Evolutionary conservation across 2,888 invertebrate genomes (phyloP).

Genomic region (Romanomermis culicivorax): DNA sequence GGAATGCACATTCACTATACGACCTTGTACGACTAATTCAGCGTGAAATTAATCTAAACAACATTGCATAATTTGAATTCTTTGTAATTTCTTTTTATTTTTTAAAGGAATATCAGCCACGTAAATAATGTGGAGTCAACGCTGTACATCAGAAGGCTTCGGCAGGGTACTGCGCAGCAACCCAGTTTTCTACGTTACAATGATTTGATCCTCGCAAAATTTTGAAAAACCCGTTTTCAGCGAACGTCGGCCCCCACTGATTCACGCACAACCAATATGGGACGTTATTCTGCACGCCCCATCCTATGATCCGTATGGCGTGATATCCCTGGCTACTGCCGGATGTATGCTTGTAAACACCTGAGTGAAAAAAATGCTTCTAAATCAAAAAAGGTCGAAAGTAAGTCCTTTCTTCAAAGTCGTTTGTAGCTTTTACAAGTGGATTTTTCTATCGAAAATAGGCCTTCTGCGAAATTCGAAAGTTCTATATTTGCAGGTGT

Average conservation of each 20-base stretch:
- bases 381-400: no score
- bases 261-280: neutral
- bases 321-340: neutral
- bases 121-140: no score
- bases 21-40: no score
- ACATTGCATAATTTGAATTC: neutral
- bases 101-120: no score
- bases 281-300: neutral
- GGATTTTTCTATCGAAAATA: no score
- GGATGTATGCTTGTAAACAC: neutral
- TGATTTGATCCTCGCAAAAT: neutral
- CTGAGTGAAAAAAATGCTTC: neutral
- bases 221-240: constrained; percentile 1
- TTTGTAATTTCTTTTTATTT: neutral
- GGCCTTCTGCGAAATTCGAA: no score
- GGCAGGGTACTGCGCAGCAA: neutral
- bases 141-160: neutral
- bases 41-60: no score
- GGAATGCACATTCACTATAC: no score
- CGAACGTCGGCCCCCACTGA: neutral
- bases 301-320: neutral
- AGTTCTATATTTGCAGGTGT: no score
- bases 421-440: no score
- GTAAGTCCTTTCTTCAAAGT: no score
- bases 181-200: neutral